Conservation (phyloP, 2,113 vertebrate species). For the Falcunculus frontatus region DNA sequence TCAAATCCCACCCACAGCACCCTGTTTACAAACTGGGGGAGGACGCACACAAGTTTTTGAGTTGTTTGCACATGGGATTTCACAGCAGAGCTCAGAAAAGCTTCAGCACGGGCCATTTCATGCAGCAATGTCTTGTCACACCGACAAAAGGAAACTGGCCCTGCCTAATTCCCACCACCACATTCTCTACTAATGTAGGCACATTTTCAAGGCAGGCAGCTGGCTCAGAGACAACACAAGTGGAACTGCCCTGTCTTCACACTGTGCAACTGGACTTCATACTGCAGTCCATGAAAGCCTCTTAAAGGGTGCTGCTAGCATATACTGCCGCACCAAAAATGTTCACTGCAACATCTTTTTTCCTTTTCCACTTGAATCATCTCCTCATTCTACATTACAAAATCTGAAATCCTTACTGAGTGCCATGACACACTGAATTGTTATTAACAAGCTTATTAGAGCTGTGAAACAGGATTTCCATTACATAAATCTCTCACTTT, state of each 20-base stretch:
- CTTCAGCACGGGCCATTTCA: neutral
- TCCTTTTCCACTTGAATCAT: neutral
- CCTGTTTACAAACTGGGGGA: neutral
- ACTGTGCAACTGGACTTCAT: neutral
- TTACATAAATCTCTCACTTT: constrained; percentile 9
- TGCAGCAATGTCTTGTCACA: neutral
- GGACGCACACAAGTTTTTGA: neutral
- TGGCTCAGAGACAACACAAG: neutral
- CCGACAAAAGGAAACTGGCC: neutral
- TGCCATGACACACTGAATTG: neutral
- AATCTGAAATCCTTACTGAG: constrained; percentile 51
- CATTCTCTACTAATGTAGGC: neutral
- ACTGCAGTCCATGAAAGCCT: neutral
- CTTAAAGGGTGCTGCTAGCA: neutral
- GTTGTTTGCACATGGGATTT: neutral
- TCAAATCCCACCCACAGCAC: neutral
- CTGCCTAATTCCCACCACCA: neutral
- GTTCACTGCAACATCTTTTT: neutral
- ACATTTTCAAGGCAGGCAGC: neutral
- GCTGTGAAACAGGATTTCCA: constrained; percentile 49
- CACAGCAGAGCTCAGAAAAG: neutral
- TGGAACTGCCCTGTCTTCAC: neutral
- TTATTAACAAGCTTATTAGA: constrained; percentile 57
- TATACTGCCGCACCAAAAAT: neutral
- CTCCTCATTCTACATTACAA: neutral